Percentiles rank a stretch among this genome's conserved stretches.
Conservation (phyloP, 2,113 vertebrate species). For the Sturnira hondurensis region DNA sequence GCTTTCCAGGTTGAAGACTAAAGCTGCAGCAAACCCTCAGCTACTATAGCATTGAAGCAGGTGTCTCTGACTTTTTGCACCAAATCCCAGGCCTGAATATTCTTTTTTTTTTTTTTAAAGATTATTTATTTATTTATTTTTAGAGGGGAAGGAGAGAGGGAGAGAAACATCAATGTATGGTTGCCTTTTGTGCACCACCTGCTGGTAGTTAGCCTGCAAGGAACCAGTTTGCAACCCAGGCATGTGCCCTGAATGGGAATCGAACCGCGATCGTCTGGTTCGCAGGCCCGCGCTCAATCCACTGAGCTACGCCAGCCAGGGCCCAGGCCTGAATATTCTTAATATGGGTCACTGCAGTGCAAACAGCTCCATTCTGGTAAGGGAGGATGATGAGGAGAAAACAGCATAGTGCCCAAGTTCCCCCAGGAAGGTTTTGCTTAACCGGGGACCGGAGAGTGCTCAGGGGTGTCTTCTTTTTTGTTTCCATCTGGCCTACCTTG, state of each 20-base stretch:
- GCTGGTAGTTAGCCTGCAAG: no score
- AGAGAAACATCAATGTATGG: no score
- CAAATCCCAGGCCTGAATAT: neutral
- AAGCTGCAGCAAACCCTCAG: neutral
- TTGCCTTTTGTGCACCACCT: no score
- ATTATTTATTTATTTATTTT: no score
- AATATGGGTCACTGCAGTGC: neutral
- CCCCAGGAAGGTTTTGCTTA: neutral
- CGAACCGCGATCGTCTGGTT: no score
- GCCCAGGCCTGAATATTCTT: neutral
- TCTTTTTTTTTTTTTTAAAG: no score
- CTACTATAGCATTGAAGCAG: neutral
- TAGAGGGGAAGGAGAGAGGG: no score
- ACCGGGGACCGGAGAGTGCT: accelerated
- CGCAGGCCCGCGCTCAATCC: no score
- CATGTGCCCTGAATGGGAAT: no score
- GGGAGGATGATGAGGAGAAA: neutral
- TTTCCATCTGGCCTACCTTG: neutral
- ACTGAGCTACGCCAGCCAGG: no score
- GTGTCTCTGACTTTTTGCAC: neutral
- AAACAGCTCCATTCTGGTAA: neutral
- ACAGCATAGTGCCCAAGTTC: neutral
- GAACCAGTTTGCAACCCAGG: no score
- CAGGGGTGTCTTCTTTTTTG: neutral
- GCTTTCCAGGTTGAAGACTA: neutral